Conservation (phyloP, 2,113 vertebrate species). For the Dipodomys spectabilis region DNA sequence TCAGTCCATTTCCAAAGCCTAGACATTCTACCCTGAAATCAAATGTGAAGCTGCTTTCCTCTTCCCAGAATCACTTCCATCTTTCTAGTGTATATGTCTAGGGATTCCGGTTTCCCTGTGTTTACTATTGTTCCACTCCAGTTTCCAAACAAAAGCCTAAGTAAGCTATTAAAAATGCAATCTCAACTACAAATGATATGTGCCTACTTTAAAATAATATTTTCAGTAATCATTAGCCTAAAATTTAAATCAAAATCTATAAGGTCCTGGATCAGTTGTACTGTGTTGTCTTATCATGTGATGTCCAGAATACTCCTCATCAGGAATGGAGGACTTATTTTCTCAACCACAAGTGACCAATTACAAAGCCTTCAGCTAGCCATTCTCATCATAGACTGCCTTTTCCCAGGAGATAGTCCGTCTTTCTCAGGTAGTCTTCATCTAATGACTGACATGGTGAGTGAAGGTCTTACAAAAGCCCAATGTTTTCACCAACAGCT, state of each 20-base stretch:
- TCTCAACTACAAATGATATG: background rate
- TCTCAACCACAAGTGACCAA: background rate
- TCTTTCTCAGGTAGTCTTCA: background rate
- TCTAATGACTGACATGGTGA: background rate
- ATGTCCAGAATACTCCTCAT: background rate
- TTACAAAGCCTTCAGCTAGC: too few species aligned
- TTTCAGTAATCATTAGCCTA: constrained; percentile 14
- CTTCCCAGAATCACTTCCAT: background rate
- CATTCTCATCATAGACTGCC: too few species aligned
- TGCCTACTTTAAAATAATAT: constrained; percentile 2
- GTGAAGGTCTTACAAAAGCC: background rate
- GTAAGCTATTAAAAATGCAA: background rate
- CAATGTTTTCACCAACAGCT: background rate
- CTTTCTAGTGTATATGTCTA: background rate
- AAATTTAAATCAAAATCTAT: background rate
- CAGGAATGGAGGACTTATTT: background rate
- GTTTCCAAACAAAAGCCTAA: background rate
- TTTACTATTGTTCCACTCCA: background rate
- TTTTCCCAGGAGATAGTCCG: background rate
- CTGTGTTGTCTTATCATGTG: background rate
- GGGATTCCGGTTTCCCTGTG: background rate
- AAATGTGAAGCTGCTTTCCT: background rate
- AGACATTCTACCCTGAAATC: background rate
- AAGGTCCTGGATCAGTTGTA: background rate
- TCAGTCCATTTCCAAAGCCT: background rate